Conservation (phyloP, 2,888 invertebrate genomes). For the Entomobrya proxima region DNA sequence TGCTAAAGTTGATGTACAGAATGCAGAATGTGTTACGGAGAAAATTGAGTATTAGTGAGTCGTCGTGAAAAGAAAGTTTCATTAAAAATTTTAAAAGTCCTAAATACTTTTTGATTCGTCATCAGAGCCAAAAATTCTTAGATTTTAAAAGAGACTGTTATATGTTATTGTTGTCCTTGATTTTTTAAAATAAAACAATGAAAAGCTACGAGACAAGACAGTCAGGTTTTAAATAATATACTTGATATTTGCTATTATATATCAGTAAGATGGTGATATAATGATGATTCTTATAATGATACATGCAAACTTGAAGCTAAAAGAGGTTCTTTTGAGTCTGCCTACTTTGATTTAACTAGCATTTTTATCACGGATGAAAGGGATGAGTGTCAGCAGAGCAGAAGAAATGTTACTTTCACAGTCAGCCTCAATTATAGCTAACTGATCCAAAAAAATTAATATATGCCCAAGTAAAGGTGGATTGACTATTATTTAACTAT, state of each 20-base stretch:
- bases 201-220: constrained; percentile 46
- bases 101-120: neutral
- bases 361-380: too few species aligned
- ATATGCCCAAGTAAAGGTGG: too few species aligned
- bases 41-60: constrained; percentile 2
- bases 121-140: neutral
- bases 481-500: too few species aligned
- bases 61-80: neutral
- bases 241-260: constrained; percentile 1
- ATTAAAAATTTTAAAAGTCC: neutral
- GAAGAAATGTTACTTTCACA: too few species aligned
- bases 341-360: constrained; percentile 36
- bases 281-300: neutral
- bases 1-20: too few species aligned
- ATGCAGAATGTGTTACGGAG: constrained; percentile 22
- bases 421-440: too few species aligned
- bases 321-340: constrained; percentile 9
- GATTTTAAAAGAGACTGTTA: neutral
- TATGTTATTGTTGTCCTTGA: constrained; percentile 35
- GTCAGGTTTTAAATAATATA: constrained; percentile 41
- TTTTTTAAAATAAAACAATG: constrained; percentile 32
- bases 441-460: too few species aligned
- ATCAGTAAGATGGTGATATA: neutral
- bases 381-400: too few species aligned
- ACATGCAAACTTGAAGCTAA: neutral